Base-by-base conservation (phyloP, 2,888 invertebrate genomes). In the Stenodera caucasica region DNA sequence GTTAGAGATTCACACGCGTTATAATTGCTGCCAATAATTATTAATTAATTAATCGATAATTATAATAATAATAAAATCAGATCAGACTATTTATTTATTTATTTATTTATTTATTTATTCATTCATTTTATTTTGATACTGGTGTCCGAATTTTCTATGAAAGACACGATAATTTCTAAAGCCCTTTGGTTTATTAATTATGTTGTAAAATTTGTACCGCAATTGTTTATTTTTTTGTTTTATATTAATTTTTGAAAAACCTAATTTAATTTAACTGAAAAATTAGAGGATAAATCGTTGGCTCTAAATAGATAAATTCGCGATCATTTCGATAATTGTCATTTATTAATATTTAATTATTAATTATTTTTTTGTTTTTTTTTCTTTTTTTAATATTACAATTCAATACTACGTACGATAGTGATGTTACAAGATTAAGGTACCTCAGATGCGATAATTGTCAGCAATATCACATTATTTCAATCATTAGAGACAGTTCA, bases 371-470 rank as follows among this genome's bases (percentile, higher is more conserved):
- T 32, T 55, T 57, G n/a, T n/a, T 5, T 35, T 35, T 53, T 52
- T 53, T 29, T 33, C 21, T 49, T 61, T 57, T 61, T 52, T 45
- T 21, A 45, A 45, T 45, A 45, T n/a, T n/a, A n/a, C 45, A 45
- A 21, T 55, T 56, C 53, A 57, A 63, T 45, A 45, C 57, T 63
- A 63, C 60, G 63, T 60, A 63, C 63, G 63, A 67, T 69, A 70
- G 69, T 71, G 72, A 71, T 70, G 71, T 68, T 69, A 65, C n/a
- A 67, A 65, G 64, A 63, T 64, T n/a, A 72, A 74, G 72, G 69
- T 75, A 73, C 71, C 70, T 69, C 70, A 72, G 74, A 72, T 70
- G 70, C 63, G 70, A 76, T 70, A 66, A 62, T 79, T 78, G 78
- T 79, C 78, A 74, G 75, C 71, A 45, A 72, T 75, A 76, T 76